These are phyloP conservation scores for Linnaemya tessellans DNA, from an alignment of 2,888 invertebrate genomes.

Conservation along the genomic window DNA sequence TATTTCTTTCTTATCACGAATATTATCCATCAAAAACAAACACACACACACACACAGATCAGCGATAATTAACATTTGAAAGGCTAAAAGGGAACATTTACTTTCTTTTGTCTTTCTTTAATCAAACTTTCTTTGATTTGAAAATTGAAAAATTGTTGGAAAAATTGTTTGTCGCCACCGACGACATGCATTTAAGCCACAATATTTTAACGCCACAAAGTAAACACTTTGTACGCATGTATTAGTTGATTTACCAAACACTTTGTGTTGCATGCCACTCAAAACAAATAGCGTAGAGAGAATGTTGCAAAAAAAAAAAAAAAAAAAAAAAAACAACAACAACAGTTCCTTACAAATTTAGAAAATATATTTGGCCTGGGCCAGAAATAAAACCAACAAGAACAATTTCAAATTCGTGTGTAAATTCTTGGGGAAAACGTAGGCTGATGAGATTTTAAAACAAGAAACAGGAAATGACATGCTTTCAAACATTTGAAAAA, in stretches of 20 bases:
- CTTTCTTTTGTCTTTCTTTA: not conserved
- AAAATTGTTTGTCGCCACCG: slow-evolving; percentile 35
- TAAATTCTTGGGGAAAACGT: slow-evolving; percentile 37
- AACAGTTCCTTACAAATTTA: slow-evolving; percentile 78
- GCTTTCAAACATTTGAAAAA: not conserved
- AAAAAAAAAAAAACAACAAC: slow-evolving; percentile 29
- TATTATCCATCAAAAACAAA: not conserved
- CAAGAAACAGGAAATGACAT: slow-evolving; percentile 46
- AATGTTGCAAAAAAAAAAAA: slow-evolving; percentile 26
- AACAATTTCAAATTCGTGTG: slow-evolving; percentile 21
- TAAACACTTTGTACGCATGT: not conserved
- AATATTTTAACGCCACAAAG: slow-evolving; percentile 66
- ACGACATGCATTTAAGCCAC: slow-evolving; percentile 46
- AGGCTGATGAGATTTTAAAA: slow-evolving; percentile 20
- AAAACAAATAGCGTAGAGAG: slow-evolving; percentile 25
- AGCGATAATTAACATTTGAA: slow-evolving; percentile 61
- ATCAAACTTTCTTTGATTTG: not conserved
- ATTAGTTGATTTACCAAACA: not conserved
- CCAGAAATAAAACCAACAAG: slow-evolving; percentile 61
- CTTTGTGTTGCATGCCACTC: slow-evolving; percentile 14
- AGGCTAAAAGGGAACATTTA: slow-evolving; percentile 7
- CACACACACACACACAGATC: not conserved
- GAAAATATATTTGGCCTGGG: slow-evolving; percentile 79
- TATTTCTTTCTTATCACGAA: slow-evolving; percentile 27
- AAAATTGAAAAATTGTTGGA: not conserved